Evolutionary conservation across 1,140 invertebrate species (phyloP).

Genomic region (Zaprionus camerounensis): DNA sequence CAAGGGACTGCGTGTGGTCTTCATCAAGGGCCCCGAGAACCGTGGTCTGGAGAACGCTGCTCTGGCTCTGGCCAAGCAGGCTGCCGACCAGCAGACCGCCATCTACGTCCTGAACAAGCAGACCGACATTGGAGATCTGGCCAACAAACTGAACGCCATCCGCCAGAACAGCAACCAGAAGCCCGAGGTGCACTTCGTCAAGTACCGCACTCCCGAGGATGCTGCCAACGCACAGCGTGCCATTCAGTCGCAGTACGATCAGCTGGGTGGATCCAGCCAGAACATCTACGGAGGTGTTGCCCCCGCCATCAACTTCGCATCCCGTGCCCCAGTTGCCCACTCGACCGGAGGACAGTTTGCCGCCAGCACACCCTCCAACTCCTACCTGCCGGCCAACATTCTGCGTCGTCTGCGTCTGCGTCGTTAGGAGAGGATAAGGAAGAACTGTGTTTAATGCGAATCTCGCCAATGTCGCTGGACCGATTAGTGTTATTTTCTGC

Average conservation of each 20-base stretch:
- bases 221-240: conserved; percentile 61
- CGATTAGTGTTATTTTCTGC: conserved; percentile 60
- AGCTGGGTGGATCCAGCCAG: conserved; percentile 55
- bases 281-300: conserved; percentile 58
- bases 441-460: conserved; percentile 15
- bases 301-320: conserved; percentile 65
- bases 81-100: conserved; percentile 72
- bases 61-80: conserved; percentile 74
- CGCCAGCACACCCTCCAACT: conserved; percentile 4
- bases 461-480: conserved; percentile 45
- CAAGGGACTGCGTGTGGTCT: conserved; percentile 75
- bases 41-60: conserved; percentile 74
- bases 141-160: conserved; percentile 61
- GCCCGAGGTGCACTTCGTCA: conserved; percentile 71
- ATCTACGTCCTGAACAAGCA: conserved; percentile 76
- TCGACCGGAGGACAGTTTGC: not conserved
- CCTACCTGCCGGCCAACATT: conserved; percentile 71
- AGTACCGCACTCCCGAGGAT: conserved; percentile 65
- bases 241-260: conserved; percentile 67
- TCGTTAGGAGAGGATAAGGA: conserved; percentile 26
- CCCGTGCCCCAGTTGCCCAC: conserved; percentile 16
- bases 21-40: conserved; percentile 82
- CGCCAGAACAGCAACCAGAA: conserved; percentile 65
- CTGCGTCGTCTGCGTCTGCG: conserved; percentile 69
- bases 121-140: conserved; percentile 61